Conservation (phyloP, 2,797 vertebrate genomes). For the Pseudochirops corinnae region DNA sequence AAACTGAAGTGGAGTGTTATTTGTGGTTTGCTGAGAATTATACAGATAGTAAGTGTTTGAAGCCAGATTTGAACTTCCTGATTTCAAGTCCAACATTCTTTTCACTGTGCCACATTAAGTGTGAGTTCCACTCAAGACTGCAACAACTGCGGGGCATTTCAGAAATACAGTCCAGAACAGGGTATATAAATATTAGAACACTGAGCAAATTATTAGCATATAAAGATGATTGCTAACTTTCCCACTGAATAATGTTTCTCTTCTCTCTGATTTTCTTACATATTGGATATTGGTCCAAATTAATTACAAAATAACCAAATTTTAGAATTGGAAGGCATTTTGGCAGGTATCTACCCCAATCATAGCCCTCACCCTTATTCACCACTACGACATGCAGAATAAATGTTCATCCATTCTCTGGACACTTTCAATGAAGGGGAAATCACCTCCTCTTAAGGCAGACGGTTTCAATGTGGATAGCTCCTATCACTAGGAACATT, state of each 20-base stretch:
- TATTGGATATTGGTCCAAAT: background rate
- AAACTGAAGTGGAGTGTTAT: background rate
- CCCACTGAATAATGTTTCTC: background rate
- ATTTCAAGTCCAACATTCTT: background rate
- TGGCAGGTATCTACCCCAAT: background rate
- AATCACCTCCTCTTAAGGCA: background rate
- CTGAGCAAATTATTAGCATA: background rate
- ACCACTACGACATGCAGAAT: background rate
- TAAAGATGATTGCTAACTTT: background rate
- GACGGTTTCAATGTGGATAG: background rate
- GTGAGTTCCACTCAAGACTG: background rate
- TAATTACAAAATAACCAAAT: background rate
- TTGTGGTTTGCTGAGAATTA: background rate
- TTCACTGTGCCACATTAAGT: background rate
- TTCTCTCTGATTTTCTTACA: background rate
- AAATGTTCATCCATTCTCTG: background rate
- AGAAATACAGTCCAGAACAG: background rate
- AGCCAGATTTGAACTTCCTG: background rate
- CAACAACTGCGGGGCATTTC: background rate
- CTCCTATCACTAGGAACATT: too few relatives aligned
- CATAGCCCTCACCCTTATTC: background rate
- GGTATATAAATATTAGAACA: background rate
- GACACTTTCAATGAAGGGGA: background rate
- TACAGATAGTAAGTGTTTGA: background rate
- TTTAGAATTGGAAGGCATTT: background rate